Evolutionary conservation across 2,113 vertebrate species (phyloP).

Genomic region (Zapornia atra): DNA sequence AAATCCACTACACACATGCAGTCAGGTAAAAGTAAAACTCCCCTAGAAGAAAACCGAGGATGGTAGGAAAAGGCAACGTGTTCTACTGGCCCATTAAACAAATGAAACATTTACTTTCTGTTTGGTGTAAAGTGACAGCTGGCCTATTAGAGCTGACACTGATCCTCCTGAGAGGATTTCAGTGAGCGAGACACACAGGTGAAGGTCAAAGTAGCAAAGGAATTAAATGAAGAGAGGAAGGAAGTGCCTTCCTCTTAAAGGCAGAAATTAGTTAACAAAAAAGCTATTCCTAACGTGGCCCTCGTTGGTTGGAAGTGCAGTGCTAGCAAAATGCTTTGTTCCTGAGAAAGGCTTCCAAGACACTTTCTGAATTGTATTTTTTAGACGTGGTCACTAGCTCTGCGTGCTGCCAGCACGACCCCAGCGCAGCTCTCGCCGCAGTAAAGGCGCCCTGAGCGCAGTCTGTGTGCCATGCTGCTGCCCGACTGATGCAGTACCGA

Average conservation of each 20-base stretch:
- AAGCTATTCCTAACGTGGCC: not conserved
- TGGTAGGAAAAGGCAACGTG: not conserved
- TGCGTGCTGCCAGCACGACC: fast-evolving
- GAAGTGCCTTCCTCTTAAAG: constrained; percentile 1
- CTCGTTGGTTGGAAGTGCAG: not conserved
- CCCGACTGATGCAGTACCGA: not conserved
- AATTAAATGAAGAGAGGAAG: constrained; percentile 54
- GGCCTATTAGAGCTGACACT: constrained; percentile 66
- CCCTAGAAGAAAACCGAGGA: not conserved
- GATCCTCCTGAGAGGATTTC: constrained; percentile 69
- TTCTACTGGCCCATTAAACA: constrained; percentile 35
- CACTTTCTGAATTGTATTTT: not conserved
- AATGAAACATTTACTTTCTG: constrained; percentile 58
- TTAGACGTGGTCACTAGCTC: not conserved
- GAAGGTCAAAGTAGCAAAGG: constrained; percentile 55
- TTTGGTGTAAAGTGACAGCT: constrained; percentile 68
- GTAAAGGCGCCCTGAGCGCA: not conserved
- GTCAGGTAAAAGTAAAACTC: not conserved
- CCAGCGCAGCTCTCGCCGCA: not conserved
- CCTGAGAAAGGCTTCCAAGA: not conserved
- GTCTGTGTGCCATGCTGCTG: fast-evolving
- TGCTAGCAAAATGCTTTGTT: not conserved
- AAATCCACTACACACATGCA: not conserved
- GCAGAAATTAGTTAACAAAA: constrained; percentile 18
- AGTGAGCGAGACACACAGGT: constrained; percentile 31